A percentile compares a stretch with the other conserved stretches of the same genome.
These are phyloP conservation scores for Acanthurus tractus DNA, from an alignment of 2,797 vertebrate species.

Conservation along the genomic window DNA sequence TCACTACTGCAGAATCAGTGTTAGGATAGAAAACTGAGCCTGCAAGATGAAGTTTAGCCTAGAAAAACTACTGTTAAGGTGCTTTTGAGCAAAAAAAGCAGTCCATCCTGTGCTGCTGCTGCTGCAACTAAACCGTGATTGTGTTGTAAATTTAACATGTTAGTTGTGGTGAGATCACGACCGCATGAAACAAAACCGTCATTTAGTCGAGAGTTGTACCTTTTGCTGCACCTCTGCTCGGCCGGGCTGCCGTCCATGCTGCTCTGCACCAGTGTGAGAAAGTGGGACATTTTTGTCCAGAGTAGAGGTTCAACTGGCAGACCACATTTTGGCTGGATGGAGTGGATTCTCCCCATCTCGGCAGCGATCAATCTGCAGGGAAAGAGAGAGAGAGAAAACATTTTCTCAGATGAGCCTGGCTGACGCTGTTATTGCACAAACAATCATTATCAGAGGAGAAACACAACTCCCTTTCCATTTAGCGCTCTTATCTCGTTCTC, in stretches of 20 bases:
- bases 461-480: constrained; percentile 73
- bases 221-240: constrained; percentile 16
- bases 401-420: constrained; percentile 59
- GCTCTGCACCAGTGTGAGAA: constrained; percentile 75
- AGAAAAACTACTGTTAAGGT: neutral
- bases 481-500: constrained; percentile 67
- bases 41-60: neutral
- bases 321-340: constrained; percentile 67
- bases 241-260: constrained; percentile 9
- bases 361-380: constrained; percentile 80
- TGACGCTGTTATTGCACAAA: constrained; percentile 68
- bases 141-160: too few species aligned
- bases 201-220: constrained; percentile 26
- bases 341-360: constrained; percentile 85
- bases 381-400: constrained; percentile 34
- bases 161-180: neutral
- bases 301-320: constrained; percentile 68
- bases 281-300: constrained; percentile 81
- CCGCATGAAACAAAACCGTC: neutral
- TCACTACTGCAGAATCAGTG: neutral
- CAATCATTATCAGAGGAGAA: constrained; percentile 66
- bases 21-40: too few species aligned
- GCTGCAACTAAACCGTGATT: neutral
- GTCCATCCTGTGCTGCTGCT: neutral
- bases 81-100: neutral